Conservation (phyloP, 2,888 invertebrate genomes). For the Panopea generosa region DNA sequence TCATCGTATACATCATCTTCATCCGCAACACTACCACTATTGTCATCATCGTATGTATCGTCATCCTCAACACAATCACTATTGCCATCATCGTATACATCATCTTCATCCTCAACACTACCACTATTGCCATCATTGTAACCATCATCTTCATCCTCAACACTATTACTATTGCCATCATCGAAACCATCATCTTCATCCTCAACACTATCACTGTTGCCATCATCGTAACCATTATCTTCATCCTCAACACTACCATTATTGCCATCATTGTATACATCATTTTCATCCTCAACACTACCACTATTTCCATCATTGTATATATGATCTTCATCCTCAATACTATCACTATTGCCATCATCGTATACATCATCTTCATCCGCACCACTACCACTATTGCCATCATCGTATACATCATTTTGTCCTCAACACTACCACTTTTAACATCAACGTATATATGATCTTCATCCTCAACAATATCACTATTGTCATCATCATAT, state of each 20-base stretch:
- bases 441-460: slow-evolving; percentile 2
- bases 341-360: slow-evolving; percentile 12
- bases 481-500: background rate
- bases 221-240: slow-evolving; percentile 2
- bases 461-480: slow-evolving; percentile 2
- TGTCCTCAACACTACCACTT: slow-evolving; percentile 4
- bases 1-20: background rate
- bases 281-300: slow-evolving; percentile 1
- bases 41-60: background rate
- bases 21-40: background rate
- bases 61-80: slow-evolving; percentile 4
- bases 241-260: background rate
- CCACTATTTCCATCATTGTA: background rate
- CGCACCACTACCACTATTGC: background rate
- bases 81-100: slow-evolving; percentile 4
- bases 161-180: background rate
- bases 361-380: slow-evolving; percentile 2
- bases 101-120: slow-evolving; percentile 11
- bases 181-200: background rate
- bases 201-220: background rate
- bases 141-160: slow-evolving; percentile 1
- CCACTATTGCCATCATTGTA: background rate
- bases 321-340: slow-evolving; percentile 7
- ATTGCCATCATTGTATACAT: background rate
- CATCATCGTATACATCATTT: background rate